Evolutionary conservation across 1,140 invertebrate species (phyloP).

Genomic region (Thaumatotibia leucotreta): DNA sequence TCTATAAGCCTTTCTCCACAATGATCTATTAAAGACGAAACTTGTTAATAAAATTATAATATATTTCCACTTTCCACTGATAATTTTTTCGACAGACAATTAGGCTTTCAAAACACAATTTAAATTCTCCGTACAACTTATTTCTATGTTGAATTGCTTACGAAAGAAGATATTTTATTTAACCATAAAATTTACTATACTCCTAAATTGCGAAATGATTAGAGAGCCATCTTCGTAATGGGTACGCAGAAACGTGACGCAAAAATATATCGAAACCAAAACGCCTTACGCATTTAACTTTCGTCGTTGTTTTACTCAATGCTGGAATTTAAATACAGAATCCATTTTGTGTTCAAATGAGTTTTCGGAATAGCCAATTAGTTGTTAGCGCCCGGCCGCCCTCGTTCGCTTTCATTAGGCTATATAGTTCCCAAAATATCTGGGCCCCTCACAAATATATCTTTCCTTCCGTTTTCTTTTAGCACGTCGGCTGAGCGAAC

Average conservation of each 20-base stretch:
- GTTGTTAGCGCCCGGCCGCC: conserved; percentile 73
- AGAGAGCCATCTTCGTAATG: neutral
- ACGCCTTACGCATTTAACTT: conserved; percentile 65
- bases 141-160: no score
- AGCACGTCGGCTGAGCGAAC: conserved; percentile 41
- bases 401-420: conserved; percentile 74
- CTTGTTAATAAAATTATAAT: no score
- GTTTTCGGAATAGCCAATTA: conserved; percentile 76
- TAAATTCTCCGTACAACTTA: no score
- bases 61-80: no score
- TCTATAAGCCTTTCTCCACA: no score
- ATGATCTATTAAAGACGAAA: no score
- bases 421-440: conserved; percentile 74
- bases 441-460: conserved; percentile 66
- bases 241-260: neutral
- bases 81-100: no score
- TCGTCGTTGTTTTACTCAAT: conserved; percentile 69
- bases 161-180: no score
- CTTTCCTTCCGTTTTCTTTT: conserved; percentile 64
- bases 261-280: conserved; percentile 49
- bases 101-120: no score
- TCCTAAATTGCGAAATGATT: neutral
- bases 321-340: conserved; percentile 75
- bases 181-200: neutral
- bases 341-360: conserved; percentile 76